phyloP scores from a whole-genome alignment of 2,797 vertebrate genomes.

The Gouania willdenowi region DNA sequence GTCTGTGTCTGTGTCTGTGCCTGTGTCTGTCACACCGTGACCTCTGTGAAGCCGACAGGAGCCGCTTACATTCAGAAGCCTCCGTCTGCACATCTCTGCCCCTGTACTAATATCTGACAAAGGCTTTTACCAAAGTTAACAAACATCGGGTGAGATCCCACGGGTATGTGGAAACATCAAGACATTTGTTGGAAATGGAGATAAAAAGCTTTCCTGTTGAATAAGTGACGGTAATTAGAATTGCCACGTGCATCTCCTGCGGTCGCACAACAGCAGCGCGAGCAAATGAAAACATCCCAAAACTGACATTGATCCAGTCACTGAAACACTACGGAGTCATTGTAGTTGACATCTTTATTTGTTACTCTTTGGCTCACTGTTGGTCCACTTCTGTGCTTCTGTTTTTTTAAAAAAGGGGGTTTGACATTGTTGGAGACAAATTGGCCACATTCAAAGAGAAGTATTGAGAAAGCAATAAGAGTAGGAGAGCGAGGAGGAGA shows the following conservation, averaged over 20 bases:
- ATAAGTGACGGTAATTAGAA: constrained; percentile 57
- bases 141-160: constrained; percentile 17
- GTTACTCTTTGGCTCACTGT: constrained; percentile 25
- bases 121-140: constrained; percentile 16
- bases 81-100: constrained; percentile 5
- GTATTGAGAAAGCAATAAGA: constrained; percentile 8
- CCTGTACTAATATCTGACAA: constrained; percentile 19
- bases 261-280: constrained; percentile 40
- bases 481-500: constrained; percentile 23
- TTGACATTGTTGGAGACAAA: constrained; percentile 31
- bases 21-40: constrained; percentile 55
- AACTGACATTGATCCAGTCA: constrained; percentile 53
- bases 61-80: constrained; percentile 26
- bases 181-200: constrained; percentile 28
- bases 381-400: constrained; percentile 15
- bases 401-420: constrained; percentile 9
- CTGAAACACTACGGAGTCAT: constrained; percentile 31
- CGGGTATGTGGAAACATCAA: constrained; percentile 5
- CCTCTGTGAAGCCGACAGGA: constrained; percentile 42
- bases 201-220: constrained; percentile 28
- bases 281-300: constrained; percentile 58
- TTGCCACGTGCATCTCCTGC: constrained; percentile 38
- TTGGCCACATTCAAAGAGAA: constrained; percentile 32
- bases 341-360: constrained; percentile 47
- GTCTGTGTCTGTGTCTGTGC: too few relatives aligned